Conservation (phyloP, 2,113 vertebrate species). For the Nicator chloris region DNA sequence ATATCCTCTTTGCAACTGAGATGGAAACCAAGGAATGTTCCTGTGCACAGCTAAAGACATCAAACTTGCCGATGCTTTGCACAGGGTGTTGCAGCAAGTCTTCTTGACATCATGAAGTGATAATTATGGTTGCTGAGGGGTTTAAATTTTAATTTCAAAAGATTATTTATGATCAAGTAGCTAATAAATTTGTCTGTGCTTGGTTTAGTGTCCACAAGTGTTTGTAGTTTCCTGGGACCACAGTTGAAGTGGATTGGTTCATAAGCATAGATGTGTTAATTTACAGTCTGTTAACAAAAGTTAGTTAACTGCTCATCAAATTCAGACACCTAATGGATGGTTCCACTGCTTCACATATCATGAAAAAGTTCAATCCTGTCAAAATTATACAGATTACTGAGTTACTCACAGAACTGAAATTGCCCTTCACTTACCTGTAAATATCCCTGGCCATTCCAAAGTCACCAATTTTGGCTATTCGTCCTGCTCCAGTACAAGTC, state of each 20-base stretch:
- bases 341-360: background rate
- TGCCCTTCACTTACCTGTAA: conserved; percentile 75
- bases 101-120: background rate
- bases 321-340: background rate
- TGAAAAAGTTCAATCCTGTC: background rate
- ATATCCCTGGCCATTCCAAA: conserved; percentile 94
- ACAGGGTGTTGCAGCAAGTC: background rate
- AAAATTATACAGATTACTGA: background rate
- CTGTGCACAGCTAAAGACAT: background rate
- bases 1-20: background rate
- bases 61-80: background rate
- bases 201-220: background rate
- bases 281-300: background rate
- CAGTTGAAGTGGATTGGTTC: background rate
- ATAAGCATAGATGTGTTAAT: background rate
- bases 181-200: background rate
- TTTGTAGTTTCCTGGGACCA: background rate
- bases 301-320: background rate
- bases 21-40: background rate
- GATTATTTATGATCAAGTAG: background rate
- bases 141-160: background rate
- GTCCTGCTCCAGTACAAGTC: conserved; percentile 78
- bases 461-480: conserved; percentile 90
- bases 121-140: background rate
- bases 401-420: background rate